phyloP scores from a whole-genome alignment of 2,113 vertebrate genomes.

The Muntiacus reevesi region DNA sequence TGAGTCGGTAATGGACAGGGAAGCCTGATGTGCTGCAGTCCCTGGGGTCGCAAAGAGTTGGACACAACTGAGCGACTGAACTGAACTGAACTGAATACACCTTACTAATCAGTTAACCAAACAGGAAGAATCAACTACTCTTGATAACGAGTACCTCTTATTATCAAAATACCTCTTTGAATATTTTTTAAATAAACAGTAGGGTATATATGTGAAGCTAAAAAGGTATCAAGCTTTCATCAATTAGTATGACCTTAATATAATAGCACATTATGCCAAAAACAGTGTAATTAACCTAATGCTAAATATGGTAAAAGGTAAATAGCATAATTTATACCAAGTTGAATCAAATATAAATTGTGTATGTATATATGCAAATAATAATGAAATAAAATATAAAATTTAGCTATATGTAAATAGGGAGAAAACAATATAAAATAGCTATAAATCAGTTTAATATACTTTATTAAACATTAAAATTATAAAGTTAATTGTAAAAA shows the following conservation, averaged over 20 bases:
- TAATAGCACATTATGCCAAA: background rate
- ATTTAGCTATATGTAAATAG: background rate
- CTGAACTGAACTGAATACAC: background rate
- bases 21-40: no score
- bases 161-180: background rate
- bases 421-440: background rate
- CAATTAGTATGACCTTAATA: background rate
- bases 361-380: background rate
- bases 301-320: background rate
- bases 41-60: no score
- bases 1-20: no score
- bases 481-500: slow-evolving; percentile 12
- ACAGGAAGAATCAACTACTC: background rate
- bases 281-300: background rate
- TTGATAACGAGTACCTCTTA: background rate
- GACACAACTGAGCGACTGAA: no score
- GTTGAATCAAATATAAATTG: background rate
- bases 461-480: background rate
- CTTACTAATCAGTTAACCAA: background rate
- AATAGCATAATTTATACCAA: background rate
- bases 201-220: background rate
- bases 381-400: slow-evolving; percentile 7
- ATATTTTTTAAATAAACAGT: background rate
- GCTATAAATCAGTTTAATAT: background rate
- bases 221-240: background rate